phyloP scores from a whole-genome alignment of 2,797 vertebrate species.

The Acanthis flammea region DNA sequence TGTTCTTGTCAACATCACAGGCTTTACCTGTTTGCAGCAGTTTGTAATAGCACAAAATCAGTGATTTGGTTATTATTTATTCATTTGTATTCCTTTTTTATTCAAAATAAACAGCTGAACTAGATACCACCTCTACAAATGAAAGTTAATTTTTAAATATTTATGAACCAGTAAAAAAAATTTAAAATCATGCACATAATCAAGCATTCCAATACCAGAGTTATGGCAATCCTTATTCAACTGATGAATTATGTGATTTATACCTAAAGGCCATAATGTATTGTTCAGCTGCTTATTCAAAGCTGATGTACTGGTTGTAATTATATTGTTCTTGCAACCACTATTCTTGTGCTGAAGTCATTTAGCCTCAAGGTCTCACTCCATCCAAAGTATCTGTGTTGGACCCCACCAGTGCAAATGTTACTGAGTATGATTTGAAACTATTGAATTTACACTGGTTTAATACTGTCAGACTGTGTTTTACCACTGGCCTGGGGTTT shows the following conservation, averaged over 20 bases:
- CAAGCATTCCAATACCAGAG: neutral
- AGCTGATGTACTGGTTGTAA: rapidly evolving
- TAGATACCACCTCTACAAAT: neutral
- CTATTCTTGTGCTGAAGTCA: neutral
- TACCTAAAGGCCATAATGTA: neutral
- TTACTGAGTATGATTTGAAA: neutral
- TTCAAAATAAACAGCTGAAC: neutral
- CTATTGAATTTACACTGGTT: neutral
- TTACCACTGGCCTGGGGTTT: neutral
- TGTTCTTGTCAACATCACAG: neutral
- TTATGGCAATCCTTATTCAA: neutral
- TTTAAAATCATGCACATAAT: neutral
- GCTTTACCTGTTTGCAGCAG: neutral
- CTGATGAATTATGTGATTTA: neutral
- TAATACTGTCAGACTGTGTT: neutral
- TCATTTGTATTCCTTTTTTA: neutral
- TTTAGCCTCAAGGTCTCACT: neutral
- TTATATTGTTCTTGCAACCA: neutral
- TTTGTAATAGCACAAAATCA: neutral
- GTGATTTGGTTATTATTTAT: neutral
- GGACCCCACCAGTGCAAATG: neutral
- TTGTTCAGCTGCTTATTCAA: neutral
- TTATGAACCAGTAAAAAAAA: neutral
- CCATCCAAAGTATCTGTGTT: neutral
- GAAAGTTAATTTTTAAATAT: neutral